A percentile compares a stretch with the other conserved stretches of the same genome.
phyloP scores from a whole-genome alignment of 2,797 vertebrate genomes.

The Crypturellus tataupa region DNA sequence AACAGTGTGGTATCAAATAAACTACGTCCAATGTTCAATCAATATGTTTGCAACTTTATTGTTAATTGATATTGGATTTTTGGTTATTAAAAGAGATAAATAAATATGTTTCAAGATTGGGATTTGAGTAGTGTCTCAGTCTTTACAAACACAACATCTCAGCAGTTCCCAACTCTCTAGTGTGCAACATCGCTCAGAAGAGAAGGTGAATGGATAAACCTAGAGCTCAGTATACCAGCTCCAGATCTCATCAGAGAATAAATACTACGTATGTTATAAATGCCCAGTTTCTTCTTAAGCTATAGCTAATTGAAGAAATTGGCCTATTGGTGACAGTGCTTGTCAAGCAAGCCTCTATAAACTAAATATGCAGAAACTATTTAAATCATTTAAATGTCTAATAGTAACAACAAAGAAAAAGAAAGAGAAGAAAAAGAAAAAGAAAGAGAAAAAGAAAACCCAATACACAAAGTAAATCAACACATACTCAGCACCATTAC shows the following conservation, averaged over 20 bases:
- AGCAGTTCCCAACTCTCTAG: background rate
- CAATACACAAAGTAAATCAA: background rate
- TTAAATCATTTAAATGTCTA: background rate
- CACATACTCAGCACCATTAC: background rate
- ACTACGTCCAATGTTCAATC: background rate
- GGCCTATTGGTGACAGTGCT: background rate
- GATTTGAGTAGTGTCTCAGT: background rate
- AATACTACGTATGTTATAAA: background rate
- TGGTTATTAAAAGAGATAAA: background rate
- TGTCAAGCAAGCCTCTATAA: background rate
- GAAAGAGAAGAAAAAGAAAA: background rate
- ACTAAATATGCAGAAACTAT: background rate
- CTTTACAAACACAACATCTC: rapidly evolving
- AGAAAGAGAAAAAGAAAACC: background rate
- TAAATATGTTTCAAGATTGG: background rate
- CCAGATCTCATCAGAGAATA: background rate
- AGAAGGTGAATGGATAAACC: background rate
- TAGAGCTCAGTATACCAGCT: background rate
- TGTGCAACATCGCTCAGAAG: background rate
- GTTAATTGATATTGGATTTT: background rate
- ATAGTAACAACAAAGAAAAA: background rate
- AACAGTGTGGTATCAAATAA: rapidly evolving
- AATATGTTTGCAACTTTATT: background rate
- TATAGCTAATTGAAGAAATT: background rate
- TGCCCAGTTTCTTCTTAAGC: background rate